phyloP scores from a whole-genome alignment of 2,888 invertebrate genomes.

The Aleiodes leptofemur region DNA sequence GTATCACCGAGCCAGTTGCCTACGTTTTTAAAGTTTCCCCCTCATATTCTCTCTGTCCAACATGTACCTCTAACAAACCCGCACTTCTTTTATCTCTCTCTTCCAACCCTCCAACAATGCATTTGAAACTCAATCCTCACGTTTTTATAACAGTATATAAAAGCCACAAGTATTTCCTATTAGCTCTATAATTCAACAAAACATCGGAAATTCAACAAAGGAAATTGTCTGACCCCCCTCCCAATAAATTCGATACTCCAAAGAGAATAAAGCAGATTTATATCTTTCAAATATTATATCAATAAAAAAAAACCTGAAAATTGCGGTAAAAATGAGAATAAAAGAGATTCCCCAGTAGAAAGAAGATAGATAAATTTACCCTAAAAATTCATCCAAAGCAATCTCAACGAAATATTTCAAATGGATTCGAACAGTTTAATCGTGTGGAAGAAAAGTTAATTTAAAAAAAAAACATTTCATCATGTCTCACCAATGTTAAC shows the following conservation, averaged over 20 bases:
- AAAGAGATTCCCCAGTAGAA: too few relatives aligned
- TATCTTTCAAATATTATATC: slow-evolving; percentile 21
- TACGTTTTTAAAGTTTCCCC: slow-evolving; percentile 19
- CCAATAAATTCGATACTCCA: slow-evolving; percentile 8
- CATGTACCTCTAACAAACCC: neutral
- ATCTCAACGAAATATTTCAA: slow-evolving; percentile 1
- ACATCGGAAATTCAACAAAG: slow-evolving; percentile 35
- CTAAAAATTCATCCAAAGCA: slow-evolving; percentile 7
- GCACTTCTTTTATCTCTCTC: neutral
- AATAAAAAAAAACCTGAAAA: slow-evolving; percentile 5
- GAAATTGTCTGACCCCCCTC: slow-evolving; percentile 8
- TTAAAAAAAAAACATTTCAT: neutral
- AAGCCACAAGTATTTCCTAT: slow-evolving; percentile 40
- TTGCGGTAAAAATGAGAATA: neutral
- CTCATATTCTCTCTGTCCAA: neutral
- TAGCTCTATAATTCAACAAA: slow-evolving; percentile 36
- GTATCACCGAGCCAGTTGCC: slow-evolving; percentile 31
- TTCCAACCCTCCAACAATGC: slow-evolving; percentile 21
- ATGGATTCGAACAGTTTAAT: neutral
- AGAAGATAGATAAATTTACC: neutral
- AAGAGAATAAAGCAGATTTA: neutral
- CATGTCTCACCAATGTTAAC: slow-evolving; percentile 37
- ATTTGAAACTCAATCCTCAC: slow-evolving; percentile 18
- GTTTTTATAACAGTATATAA: slow-evolving; percentile 32
- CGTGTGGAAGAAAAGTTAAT: neutral